Percentiles rank a stretch among this genome's conserved stretches.
Conservation (phyloP, 2,113 vertebrate species). For the Oncorhynchus gorbuscha region DNA sequence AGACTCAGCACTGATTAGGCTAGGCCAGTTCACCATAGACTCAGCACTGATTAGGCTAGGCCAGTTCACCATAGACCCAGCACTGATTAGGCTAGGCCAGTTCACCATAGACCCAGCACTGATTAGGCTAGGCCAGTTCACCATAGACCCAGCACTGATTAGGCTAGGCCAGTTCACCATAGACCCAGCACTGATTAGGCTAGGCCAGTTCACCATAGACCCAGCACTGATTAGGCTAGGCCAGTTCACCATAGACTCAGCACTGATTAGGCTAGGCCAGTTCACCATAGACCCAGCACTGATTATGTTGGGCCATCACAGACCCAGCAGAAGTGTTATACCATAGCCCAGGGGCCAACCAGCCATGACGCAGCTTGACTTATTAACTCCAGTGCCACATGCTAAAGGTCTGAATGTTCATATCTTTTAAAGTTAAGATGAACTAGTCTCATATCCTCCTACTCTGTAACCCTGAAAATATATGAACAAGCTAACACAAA, state of each 20-base stretch:
- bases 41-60: too few species aligned
- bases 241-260: background rate
- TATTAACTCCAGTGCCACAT: background rate
- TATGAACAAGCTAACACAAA: too few species aligned
- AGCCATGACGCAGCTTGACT: constrained; percentile 5
- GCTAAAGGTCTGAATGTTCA: background rate
- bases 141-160: too few species aligned
- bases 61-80: background rate
- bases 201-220: too few species aligned
- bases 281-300: background rate
- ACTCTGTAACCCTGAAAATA: too few species aligned
- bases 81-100: background rate
- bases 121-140: too few species aligned
- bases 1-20: too few species aligned
- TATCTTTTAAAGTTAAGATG: background rate
- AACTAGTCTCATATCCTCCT: too few species aligned
- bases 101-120: too few species aligned
- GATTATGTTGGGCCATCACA: background rate
- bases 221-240: background rate
- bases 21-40: too few species aligned
- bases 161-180: too few species aligned
- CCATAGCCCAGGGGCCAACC: background rate
- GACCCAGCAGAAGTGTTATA: background rate
- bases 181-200: too few species aligned
- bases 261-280: background rate